Percentiles rank a stretch among this genome's conserved stretches.
Evolutionary conservation across 2,113 vertebrate genomes (phyloP).

Genomic region (Astur gentilis): DNA sequence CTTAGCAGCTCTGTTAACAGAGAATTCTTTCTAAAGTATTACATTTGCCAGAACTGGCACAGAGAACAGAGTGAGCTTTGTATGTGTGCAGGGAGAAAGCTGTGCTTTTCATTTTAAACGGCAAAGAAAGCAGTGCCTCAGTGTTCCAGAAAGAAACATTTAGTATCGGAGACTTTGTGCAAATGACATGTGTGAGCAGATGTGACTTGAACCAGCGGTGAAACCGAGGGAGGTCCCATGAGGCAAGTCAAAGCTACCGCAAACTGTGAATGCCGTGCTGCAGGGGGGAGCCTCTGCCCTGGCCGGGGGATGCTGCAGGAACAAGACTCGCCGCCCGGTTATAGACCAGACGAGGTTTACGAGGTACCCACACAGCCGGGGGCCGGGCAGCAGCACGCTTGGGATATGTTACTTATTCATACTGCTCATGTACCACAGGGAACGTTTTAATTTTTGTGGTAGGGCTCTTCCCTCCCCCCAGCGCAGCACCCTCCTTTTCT

Average conservation of each 20-base stretch:
- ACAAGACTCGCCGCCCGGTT: background rate
- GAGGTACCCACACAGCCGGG: rapidly evolving
- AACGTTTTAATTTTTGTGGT: background rate
- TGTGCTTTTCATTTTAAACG: background rate
- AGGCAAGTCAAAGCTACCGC: background rate
- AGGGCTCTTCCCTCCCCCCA: background rate
- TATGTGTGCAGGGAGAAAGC: background rate
- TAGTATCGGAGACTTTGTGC: background rate
- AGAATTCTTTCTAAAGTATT: rapidly evolving
- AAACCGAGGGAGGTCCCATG: background rate
- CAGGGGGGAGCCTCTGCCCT: background rate
- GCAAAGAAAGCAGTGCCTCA: background rate
- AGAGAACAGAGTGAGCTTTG: background rate
- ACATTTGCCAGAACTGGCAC: background rate
- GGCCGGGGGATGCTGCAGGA: background rate
- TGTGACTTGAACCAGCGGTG: too few relatives aligned
- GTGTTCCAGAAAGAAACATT: background rate
- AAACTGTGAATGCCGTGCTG: background rate
- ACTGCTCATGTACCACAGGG: background rate
- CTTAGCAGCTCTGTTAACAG: background rate
- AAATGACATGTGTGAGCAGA: background rate
- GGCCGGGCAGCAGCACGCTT: background rate
- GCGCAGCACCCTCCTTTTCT: background rate
- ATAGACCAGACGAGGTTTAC: background rate
- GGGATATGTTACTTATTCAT: background rate